Evolutionary conservation across 2,797 vertebrate species (phyloP), one percentile per base, ranked within the genome.

Genomic region (Hypotaenidia philippensis): DNA sequence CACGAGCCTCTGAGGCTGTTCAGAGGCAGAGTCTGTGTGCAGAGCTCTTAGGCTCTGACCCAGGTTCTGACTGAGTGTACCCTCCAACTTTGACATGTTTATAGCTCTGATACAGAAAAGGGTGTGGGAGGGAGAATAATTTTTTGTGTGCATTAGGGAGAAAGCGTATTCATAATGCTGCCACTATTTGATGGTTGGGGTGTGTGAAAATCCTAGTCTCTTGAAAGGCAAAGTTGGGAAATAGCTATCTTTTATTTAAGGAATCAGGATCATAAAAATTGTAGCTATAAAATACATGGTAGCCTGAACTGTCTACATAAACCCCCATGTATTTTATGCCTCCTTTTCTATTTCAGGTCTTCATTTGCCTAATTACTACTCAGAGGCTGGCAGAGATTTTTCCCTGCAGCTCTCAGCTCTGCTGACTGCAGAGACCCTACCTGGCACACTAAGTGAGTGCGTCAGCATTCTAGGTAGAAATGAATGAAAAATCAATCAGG

Each of bases 401-500:
- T 94, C 96, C 98, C 98, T 98, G 98, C 99, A 98, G 98, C 96
- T 55, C 70, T 29, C 94, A 95, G 97, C 98, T 98, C 96, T 98
- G 98, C 98, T 99, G 98, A 98, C 98, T 99, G 98, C 98, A 98
- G 99, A 97, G 98, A 98, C 97, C 97, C 97, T 98, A 98, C 98
- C 98, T 98, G 98, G 98, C 97, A 98, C 92, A 77, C 91, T 57
- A 63, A 96, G 76, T 91, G 88, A 88, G 97, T 97, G 98, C 97
- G 88, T 99, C 99, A 99, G 99, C 99, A 98, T 95, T 98, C 97
- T 93, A 94, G 96, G 94, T 96, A 97, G 95, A 97, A 98, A 98
- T 98, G 98, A 99, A 98, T 98, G 98, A 98, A 98, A 98, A 99
- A 98, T 98, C 98, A 98, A 98, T 98, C 97, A 96, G 94, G 93